Base-by-base conservation (phyloP, 2,113 vertebrate species). In the Myxocyprinus asiaticus region DNA sequence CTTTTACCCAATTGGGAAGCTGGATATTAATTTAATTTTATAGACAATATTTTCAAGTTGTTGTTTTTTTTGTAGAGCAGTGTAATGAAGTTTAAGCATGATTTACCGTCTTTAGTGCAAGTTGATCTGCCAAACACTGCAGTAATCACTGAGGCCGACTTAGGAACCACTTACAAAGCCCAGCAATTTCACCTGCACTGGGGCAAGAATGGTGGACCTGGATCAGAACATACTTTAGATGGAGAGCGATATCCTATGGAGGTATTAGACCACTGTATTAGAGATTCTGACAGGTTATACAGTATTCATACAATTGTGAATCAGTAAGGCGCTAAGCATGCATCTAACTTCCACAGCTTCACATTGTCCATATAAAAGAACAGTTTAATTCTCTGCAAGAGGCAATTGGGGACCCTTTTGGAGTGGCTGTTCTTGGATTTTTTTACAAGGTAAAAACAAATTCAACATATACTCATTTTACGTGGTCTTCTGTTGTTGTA, bases 221-320 rank as follows among this genome's bases (percentile, higher is more conserved):
- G 83, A 0, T 95, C 95, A 0, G 96, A 97, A 78, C 96, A 98
- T 91, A 94, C 88, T 15, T 87, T 98, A 0, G 84, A 98, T 3
- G 94, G 94, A 77, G 87, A 94, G 9, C 87, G 56, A 68, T 91
- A 89, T 55, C 92, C 95, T 76, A 95, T 97, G 94, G 95, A 97
- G 95, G 96, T 97, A 86, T 45, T 33, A 65, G 12, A 59, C 17
- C 9, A 53, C 50, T 12, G 8, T 44, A 22, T 45, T 42, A 10
- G 48, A 14, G 5, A 7, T 14, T 58, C 22, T 33, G 22, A 33
- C 22, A 33, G 22, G 22, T 33, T 33, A 33, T 33, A 33, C 22
- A 33, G 7, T 12, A 45, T 4, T 64, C 7, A n/a, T n/a, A n/a
- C n/a, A 77, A 55, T 5, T 45, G 45, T 44, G 7, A 17, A 56